A percentile compares a stretch with the other conserved stretches of the same genome.
Evolutionary conservation across 2,113 vertebrate species (phyloP).

Genomic region (Eurystomus gularis): DNA sequence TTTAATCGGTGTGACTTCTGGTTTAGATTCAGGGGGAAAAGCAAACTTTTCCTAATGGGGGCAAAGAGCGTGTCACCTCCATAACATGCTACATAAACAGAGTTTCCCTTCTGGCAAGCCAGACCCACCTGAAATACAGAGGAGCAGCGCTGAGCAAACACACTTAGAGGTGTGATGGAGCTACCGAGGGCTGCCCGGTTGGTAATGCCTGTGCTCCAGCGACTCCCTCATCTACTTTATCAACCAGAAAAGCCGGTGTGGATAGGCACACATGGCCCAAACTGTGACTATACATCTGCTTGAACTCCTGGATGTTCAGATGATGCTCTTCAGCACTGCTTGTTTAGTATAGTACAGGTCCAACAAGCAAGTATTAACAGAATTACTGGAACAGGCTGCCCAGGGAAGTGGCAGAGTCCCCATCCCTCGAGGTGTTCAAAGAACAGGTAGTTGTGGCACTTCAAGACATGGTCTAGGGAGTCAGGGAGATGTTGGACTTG

Average conservation of each 20-base stretch:
- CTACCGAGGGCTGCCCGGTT: not conserved
- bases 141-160: not conserved
- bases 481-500: no score
- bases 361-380: not conserved
- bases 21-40: constrained; percentile 34
- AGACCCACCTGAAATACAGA: constrained; percentile 40
- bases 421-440: no score
- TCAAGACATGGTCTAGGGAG: no score
- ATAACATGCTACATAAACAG: constrained; percentile 52
- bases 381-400: no score
- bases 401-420: no score
- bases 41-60: constrained; percentile 25
- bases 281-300: not conserved
- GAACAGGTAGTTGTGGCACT: no score
- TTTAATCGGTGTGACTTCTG: constrained; percentile 13
- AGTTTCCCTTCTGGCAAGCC: constrained; percentile 19
- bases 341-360: not conserved
- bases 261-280: not conserved
- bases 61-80: constrained; percentile 44
- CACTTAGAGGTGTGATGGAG: not conserved
- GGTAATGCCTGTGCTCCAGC: not conserved
- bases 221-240: not conserved
- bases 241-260: not conserved
- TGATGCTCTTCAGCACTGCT: not conserved
- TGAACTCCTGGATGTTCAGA: not conserved